Evolutionary conservation across 2,797 vertebrate genomes (phyloP).

Genomic region (Anguilla marmorata): DNA sequence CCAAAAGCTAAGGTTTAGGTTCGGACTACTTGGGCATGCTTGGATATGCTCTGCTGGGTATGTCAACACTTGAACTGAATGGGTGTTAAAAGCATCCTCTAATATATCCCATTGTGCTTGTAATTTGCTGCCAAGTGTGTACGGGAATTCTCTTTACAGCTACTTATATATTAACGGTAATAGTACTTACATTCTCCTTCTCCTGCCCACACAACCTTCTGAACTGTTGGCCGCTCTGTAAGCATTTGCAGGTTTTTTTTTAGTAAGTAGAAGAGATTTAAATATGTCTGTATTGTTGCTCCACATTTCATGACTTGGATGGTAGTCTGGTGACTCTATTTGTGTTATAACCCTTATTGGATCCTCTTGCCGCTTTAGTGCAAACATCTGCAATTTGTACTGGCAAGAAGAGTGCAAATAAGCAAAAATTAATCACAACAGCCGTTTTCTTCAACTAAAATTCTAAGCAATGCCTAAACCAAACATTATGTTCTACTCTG

Average conservation of each 20-base stretch:
- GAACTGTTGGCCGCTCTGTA: not conserved
- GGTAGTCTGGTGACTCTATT: not conserved
- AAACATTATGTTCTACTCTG: not conserved
- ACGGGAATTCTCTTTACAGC: constrained; percentile 6
- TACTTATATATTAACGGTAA: not conserved
- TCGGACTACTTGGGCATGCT: not conserved
- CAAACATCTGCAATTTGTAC: not conserved
- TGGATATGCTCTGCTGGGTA: not conserved
- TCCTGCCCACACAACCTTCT: not conserved
- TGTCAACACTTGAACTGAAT: constrained; percentile 13
- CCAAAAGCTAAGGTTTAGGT: constrained; percentile 24
- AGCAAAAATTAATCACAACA: not conserved
- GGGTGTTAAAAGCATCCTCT: not conserved
- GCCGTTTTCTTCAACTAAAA: not conserved
- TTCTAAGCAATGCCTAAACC: not conserved
- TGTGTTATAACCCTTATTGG: not conserved
- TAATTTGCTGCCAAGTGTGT: constrained; percentile 8
- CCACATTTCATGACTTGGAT: not conserved
- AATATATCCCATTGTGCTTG: not conserved
- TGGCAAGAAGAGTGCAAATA: not conserved
- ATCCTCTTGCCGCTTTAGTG: not conserved
- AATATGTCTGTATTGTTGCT: constrained; percentile 4
- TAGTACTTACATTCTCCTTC: too few relatives aligned
- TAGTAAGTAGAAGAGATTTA: constrained; percentile 18
- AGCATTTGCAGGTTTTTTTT: constrained; percentile 9